Base-by-base conservation (phyloP, 1,140 invertebrate species). In the Sesamia nonagrioides region DNA sequence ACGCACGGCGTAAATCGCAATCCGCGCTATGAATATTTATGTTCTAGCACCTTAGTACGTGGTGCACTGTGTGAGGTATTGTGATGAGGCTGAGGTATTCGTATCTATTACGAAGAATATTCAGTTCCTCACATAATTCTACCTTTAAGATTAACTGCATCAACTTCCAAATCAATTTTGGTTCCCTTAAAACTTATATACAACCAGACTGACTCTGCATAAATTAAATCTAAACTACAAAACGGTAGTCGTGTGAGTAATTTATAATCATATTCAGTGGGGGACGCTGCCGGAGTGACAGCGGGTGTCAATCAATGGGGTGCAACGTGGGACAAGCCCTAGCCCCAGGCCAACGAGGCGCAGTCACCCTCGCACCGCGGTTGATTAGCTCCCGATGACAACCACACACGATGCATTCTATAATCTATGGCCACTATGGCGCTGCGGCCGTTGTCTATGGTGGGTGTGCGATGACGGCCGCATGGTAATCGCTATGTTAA, bases 301-400 rank as follows among this genome's bases (percentile, higher is more conserved):
- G 52, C 69, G 13, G 48, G 33, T 66, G 80, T 81, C 69, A 74
- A 81, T 81, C 79, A 81, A 81, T 66, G 71, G 75, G 63, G 54
- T 81, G 68, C 45, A 63, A 21, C 37, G 63, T 17, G 50, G 18
- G 35, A 27, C 33, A 15, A 56, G 42, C 17, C 42, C 35, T 45
- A 50, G 15, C 63, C 35, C 6, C 37, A 6, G 37, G 45, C 2
- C 15, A 3, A 1, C 45, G 42, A 45, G 33, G 1, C 37, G 75
- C 54, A 77, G 60, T 58, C 78, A 52, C 78, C 75, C 78, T 58
- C 77, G 50, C 77, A 6, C 78, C 61, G 21, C 77, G 77, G 21
- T 77, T 80, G 85, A 86, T 84, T 84, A 84, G 80, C 69, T 58
- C 60, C 77, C 74, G 80, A 85, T 84, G 80, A 85, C 83, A 81